These are phyloP conservation scores for Onychomys torridus DNA, from an alignment of 2,797 vertebrate species.

Conservation along the genomic window DNA sequence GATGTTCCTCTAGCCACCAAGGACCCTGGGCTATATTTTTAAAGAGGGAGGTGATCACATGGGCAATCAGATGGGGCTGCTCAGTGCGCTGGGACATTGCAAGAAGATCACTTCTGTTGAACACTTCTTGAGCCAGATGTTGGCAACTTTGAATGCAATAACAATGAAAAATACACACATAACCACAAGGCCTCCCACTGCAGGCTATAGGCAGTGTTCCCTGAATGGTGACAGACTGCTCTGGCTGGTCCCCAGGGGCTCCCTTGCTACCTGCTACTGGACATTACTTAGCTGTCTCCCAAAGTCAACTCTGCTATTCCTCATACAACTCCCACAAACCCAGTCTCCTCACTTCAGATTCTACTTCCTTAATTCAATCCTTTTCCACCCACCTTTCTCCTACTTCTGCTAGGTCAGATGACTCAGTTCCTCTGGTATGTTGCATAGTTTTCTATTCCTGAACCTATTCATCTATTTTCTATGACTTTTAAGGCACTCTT, in stretches of 20 bases:
- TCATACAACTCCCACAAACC: background rate
- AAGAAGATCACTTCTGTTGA: background rate
- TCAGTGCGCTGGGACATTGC: background rate
- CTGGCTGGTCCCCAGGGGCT: background rate
- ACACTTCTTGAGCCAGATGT: background rate
- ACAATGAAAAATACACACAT: background rate
- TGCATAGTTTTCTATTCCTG: background rate
- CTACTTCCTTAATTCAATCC: background rate
- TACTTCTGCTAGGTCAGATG: background rate
- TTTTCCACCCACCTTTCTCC: background rate
- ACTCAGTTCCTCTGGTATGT: background rate
- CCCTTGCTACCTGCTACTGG: background rate
- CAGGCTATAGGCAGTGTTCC: background rate
- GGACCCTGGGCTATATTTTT: background rate
- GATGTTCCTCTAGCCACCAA: background rate
- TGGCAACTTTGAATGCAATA: background rate
- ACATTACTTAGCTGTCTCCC: background rate
- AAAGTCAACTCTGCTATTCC: background rate
- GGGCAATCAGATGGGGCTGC: background rate
- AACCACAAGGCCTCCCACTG: background rate
- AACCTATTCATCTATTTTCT: constrained; percentile 20
- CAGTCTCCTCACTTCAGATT: background rate
- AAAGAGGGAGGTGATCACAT: background rate
- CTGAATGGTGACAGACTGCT: background rate
- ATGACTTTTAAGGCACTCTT: background rate